Base-by-base conservation (phyloP, 2,797 vertebrate species). In the Zalophus californianus region DNA sequence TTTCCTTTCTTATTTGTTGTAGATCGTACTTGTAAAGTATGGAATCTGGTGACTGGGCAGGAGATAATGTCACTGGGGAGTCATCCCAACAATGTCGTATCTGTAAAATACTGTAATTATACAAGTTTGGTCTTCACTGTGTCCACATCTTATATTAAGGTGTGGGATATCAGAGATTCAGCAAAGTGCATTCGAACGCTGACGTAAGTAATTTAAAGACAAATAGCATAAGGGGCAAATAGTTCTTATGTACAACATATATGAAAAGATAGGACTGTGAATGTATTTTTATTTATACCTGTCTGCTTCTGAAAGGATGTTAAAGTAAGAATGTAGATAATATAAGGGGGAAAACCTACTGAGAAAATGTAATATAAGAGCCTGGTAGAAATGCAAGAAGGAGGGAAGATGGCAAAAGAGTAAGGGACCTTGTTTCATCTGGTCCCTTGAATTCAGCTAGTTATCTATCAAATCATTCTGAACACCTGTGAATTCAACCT, bases 11-110 rank as follows among this genome's bases (percentile, higher is more conserved):
- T 93, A 2, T 97, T 32, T 97, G 58, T 98, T 97, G 96, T 98
- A 99, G 99, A 99, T 97, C 99, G 99, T 23, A 99, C 99, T 9
- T 99, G 99, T 98, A 99, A 99, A 99, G 99, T 99, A 32, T 99
- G 99, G 99, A 99, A 99, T 98, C 98, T 99, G 95, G 99, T 99
- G 96, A 99, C 99, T 2, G 99, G 99, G 91, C 99, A 99, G 98
- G 99, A 99, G 98, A 99, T 99, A 95, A 99, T 99, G 99, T 99
- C 99, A 88, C 98, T 99, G 20, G 99, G 99, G 4, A 99, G 99
- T 95, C 99, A 99, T 97, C 99, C 99, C 92, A 99, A 99, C 98
- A 99, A 99, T 2, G 99, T 99, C 0, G 99, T 99, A 88, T 99
- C 99, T 64, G 98, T 99, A 97, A 99, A 99, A 95, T 99, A 99